Evolutionary conservation across 2,888 invertebrate genomes (phyloP), one percentile per base, ranked within the genome.

Genomic region (Mythimna ferrago): DNA sequence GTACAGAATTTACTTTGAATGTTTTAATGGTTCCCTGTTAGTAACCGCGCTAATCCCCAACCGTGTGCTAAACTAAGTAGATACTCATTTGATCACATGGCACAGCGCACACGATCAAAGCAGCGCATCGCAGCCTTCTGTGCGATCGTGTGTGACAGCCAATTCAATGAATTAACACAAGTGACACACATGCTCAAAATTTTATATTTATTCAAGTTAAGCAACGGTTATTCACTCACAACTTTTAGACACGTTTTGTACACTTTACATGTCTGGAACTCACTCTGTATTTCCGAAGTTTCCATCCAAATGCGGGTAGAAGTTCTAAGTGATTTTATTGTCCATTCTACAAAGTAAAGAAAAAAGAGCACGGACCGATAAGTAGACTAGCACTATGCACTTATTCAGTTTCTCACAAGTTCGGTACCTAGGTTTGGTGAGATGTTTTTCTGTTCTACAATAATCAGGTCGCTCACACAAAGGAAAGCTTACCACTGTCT

Each of bases 21-120:
- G 81, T 81, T 82, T 80, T 85, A 83, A 75, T 76, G 82, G 68
- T 80, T 79, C 76, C 75, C 74, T 84, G 84, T 86, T 88, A 88
- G 88, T 84, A 88, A 81, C 86, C 83, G 76, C 85, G 84, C 85
- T 87, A 87, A 87, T 87, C 89, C 88, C 84, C 84, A 83, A 75
- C 83, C 83, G 88, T 84, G 86, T 85, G 89, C 87, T 88, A 85
- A 87, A 85, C 88, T 89, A 89, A 89, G 91, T 90, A 89, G 88
- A 89, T 87, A 89, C 90, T 94, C 89, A 93, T 94, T 92, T 92
- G 92, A 95, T 94, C 92, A 93, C 89, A 95, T 93, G 94, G 90
- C 91, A 94, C 92, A 93, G 88, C 87, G 94, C 91, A 91, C 94
- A 93, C 87, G 95, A 95, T 96, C 95, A 96, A 96, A 96, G 95